Base-by-base conservation (phyloP, 2,797 vertebrate species). In the Rhinatrema bivittatum region DNA sequence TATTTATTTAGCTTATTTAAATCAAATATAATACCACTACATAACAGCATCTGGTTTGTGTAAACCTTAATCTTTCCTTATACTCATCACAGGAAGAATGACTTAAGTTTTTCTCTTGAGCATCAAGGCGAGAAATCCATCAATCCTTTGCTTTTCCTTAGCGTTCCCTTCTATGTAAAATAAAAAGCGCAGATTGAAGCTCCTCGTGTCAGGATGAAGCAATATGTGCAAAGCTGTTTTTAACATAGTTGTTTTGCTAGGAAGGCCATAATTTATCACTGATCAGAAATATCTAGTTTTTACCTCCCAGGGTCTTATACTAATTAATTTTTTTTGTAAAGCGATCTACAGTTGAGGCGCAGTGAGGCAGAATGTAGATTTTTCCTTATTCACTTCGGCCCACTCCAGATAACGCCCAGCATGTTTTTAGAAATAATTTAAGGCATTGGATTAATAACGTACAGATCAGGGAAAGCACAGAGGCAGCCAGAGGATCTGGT, bases 241-340 rank as follows among this genome's bases (percentile, higher is more conserved):
- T 25, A 9, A 5, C 13, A 13, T 6, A n/a, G n/a, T n/a, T n/a
- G n/a, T n/a, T n/a, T n/a, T n/a, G n/a, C n/a, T 50, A 7, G 49
- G 42, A 33, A 32, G 17, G 46, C 26, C 12, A 14, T 32, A 41
- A 35, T 12, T 44, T 45, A 35, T 16, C 29, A 42, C 39, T 44
- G 67, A 47, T 37, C 32, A 45, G 12, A 10, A 22, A 37, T 10
- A 36, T 17, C 27, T 28, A 26, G 20, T 34, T 6, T 12, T 46
- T 54, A 18, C 15, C 55, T 37, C 17, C 20, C 27, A 39, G 29
- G 38, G 33, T 59, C 22, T 43, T 39, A 43, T 41, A 44, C 29
- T 64, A 50, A 59, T 39, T 53, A 37, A n/a, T n/a, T n/a, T n/a
- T n/a, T n/a, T n/a, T n/a, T 40, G 50, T 50, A 59, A 65, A 63